A percentile compares a stretch with the other conserved stretches of the same genome.
Conservation (phyloP, 2,888 invertebrate species). For the Adineta ricciae region DNA sequence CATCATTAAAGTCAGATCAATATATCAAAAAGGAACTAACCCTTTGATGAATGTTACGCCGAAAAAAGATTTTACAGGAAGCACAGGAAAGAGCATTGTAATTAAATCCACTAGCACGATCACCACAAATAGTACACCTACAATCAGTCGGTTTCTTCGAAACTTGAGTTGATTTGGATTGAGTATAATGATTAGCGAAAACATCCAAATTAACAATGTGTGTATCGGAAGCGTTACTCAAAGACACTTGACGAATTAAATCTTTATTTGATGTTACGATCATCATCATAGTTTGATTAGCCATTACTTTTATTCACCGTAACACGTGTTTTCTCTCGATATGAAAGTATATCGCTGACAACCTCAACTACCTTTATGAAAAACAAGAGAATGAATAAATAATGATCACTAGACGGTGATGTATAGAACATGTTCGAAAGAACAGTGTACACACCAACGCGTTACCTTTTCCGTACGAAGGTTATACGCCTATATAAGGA, state of each 20-base stretch:
- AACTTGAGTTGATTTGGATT: background rate
- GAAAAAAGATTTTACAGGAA: background rate
- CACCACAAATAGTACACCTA: background rate
- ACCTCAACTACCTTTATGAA: too few species aligned
- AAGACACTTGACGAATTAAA: background rate
- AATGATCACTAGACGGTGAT: too few species aligned
- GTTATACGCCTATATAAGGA: too few species aligned
- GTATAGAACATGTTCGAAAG: too few species aligned
- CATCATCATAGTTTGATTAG: background rate
- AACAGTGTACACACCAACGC: too few species aligned
- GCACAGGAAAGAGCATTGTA: background rate
- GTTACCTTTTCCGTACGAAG: too few species aligned
- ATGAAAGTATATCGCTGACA: too few species aligned
- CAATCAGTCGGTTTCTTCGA: background rate
- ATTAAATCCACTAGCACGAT: background rate
- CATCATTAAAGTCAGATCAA: background rate
- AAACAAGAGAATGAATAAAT: too few species aligned
- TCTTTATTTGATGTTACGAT: background rate
- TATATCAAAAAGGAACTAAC: background rate
- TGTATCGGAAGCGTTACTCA: background rate
- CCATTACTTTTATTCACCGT: too few species aligned
- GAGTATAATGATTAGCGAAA: background rate
- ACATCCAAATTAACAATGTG: background rate
- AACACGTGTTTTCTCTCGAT: too few species aligned
- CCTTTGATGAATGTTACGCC: background rate